Conservation (phyloP, 2,113 vertebrate species). For the Cheilinus undulatus region DNA sequence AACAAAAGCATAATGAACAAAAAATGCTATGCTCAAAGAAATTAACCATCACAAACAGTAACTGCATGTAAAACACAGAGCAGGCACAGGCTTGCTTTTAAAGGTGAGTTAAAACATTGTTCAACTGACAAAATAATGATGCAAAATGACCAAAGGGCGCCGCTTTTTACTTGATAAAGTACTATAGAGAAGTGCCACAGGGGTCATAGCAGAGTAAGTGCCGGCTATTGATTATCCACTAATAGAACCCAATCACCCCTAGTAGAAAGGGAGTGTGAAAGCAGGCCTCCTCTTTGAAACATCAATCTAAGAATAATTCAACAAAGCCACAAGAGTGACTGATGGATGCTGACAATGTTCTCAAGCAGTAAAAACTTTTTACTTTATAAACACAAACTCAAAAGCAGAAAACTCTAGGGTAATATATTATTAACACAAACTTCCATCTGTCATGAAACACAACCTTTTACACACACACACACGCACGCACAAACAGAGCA, state of each 20-base stretch:
- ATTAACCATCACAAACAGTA: neutral
- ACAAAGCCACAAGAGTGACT: neutral
- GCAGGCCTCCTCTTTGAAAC: constrained; percentile 1
- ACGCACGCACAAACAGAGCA: neutral
- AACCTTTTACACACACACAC: neutral
- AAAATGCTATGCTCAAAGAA: neutral
- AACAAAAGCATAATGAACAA: constrained; percentile 11
- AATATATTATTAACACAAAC: neutral
- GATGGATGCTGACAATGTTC: neutral
- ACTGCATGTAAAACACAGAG: neutral
- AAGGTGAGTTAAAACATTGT: constrained; percentile 9
- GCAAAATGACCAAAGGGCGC: neutral
- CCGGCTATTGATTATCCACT: constrained; percentile 31
- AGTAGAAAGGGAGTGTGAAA: neutral
- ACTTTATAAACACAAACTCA: neutral
- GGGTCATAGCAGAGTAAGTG: constrained; percentile 1
- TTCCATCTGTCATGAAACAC: neutral
- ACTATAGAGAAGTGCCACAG: neutral
- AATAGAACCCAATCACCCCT: constrained; percentile 22
- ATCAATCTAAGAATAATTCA: constrained; percentile 9
- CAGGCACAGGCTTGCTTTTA: too few relatives aligned
- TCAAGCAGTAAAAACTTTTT: neutral
- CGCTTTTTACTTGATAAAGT: constrained; percentile 8
- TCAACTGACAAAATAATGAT: constrained; percentile 9
- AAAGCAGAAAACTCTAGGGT: neutral